Base-by-base conservation (phyloP, 2,113 vertebrate genomes). In the Oncorhynchus nerka region DNA sequence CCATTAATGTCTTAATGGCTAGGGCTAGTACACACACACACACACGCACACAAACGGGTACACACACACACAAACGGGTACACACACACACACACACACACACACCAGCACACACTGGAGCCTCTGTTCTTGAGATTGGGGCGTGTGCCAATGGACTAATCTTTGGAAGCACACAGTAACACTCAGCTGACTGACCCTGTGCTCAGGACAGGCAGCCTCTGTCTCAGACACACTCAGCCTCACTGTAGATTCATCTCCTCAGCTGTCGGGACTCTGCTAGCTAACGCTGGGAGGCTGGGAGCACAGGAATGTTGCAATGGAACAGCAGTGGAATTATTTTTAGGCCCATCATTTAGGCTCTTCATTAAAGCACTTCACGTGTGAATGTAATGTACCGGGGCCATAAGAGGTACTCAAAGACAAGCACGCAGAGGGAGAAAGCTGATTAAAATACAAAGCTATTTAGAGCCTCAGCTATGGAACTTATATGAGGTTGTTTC, bases 61-160 rank as follows among this genome's bases (percentile, higher is more conserved):
- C 24, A 24, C 24, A 24, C 24, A 24, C 24, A 24, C 24, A n/a
- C 39, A 68, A 24, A 16, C 45, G 55, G n/a, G n/a, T n/a, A 28
- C 26, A 45, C 20, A 51, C 8, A 72, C 5, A 57, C 73, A 28
- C 62, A 51, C 39, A 55, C 34, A 45, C 30, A 30, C 30, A 28
- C n/a, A 61, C 64, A 45, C 48, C 20, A 11, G 68, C 66, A 70
- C 32, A 84, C 76, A 89, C 71, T 20, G 32, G 59, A 15, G 26
- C 28, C 76, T 82, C 79, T 88, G 87, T 89, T 89, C 65, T 78
- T 70, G n/a, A 55, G 11, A 70, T 28, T 16, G 2, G 48, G 28
- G 68, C 51, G 66, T 68, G 26, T 74, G 79, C 73, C 84, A 83
- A 76, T 49, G 59, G 75, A 71, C 76, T 67, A 75, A 9, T 67